These are phyloP conservation scores for Drosophila serrata DNA, from an alignment of 1,140 invertebrate genomes.

Conservation along the genomic window DNA sequence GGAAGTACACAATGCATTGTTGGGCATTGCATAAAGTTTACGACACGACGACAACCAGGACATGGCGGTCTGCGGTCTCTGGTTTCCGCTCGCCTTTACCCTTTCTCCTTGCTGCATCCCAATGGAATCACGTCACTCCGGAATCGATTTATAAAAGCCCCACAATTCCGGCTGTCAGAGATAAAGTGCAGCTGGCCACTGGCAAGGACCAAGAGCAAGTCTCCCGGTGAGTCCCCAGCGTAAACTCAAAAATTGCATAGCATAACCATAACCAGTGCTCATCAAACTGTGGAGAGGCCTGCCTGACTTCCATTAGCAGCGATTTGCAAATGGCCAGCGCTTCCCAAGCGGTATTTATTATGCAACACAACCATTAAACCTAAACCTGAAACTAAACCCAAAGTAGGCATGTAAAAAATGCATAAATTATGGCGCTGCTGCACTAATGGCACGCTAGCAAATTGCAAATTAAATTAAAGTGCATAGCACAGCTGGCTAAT, in stretches of 20 bases:
- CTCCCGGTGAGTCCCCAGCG: background rate
- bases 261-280: slow-evolving; percentile 10
- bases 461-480: slow-evolving; percentile 70
- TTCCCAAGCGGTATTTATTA: slow-evolving; percentile 36
- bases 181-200: slow-evolving; percentile 35
- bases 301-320: slow-evolving; percentile 53
- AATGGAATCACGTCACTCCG: slow-evolving; percentile 48
- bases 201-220: slow-evolving; percentile 1
- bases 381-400: background rate
- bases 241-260: slow-evolving; percentile 49
- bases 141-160: slow-evolving; percentile 62
- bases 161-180: slow-evolving; percentile 36
- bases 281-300: slow-evolving; percentile 1
- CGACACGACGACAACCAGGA: slow-evolving; percentile 47
- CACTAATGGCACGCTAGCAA: slow-evolving; percentile 45
- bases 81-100: slow-evolving; percentile 12
- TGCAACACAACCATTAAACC: slow-evolving; percentile 39
- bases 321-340: slow-evolving; percentile 35
- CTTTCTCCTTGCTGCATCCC: background rate
- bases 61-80: slow-evolving; percentile 38
- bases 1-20: slow-evolving; percentile 47
- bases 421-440: slow-evolving; percentile 64
- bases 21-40: slow-evolving; percentile 63
- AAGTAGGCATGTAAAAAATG: slow-evolving; percentile 25
- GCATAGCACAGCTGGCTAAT: slow-evolving; percentile 45